Base-by-base conservation (phyloP, 2,888 invertebrate species). In the Drosophila pseudotakahashii region DNA sequence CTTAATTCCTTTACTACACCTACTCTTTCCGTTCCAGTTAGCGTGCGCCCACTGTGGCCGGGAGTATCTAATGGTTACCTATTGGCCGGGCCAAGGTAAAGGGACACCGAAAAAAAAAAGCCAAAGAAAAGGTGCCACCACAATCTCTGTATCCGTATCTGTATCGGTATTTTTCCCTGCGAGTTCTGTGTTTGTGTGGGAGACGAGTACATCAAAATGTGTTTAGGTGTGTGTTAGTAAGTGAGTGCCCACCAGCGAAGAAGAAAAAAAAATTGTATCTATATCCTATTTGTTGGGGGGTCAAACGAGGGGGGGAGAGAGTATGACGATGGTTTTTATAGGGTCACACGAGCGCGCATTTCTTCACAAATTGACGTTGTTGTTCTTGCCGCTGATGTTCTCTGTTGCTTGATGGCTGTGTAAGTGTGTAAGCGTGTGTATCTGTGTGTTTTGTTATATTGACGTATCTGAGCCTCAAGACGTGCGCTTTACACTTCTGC, bases 281-380 rank as follows among this genome's bases (percentile, higher is more conserved):
- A 90, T 81, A 89, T 90, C 84, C 89, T 79, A 81, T 89, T 89
- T 83, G 74, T 76, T 80, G 75, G 39, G 68, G 52, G 42, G 53
- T 42, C 30, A 39, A 41, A 32, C 11, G 19, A 2, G 19, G 19
- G 19, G 14, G 47, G 57, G 26, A 23, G 42, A 9, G 34, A 34
- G 32, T 13, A 6, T 30, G 47, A 32, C 47, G 47, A 47, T 47
- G 51, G 50, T 85, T 66, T 68, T 66, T 86, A 67, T 80, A 83
- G 88, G 81, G 82, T 82, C 82, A 82, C 88, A 82, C 88, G 84
- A 88, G 88, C 82, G 82, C 88, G 87, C 88, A 82, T 82, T 82
- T 82, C 82, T 82, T 82, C 84, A 88, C 82, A 82, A 48, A 86
- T 82, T 88, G 80, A 79, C 87, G 72, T 79, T 70, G 79, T 78